Percentiles rank a stretch among this genome's conserved stretches.
These are phyloP conservation scores for Macrotus californicus DNA, from an alignment of 2,113 vertebrate genomes.

Conservation along the genomic window DNA sequence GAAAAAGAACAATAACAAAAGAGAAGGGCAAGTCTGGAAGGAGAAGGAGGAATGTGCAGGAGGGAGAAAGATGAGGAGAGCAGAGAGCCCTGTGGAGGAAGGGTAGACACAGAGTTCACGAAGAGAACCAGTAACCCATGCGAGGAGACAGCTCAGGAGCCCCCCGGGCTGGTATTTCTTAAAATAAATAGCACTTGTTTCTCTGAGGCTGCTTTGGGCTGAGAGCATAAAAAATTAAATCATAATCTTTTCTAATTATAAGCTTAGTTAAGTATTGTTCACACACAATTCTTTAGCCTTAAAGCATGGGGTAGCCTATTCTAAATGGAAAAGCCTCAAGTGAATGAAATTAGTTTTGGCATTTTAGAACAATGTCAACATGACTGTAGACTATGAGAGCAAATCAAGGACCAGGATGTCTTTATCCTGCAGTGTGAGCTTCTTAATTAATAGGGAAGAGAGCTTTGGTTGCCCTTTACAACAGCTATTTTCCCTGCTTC, in stretches of 20 bases:
- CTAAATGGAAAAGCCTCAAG: not conserved
- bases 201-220: not conserved
- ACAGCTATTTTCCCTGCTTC: not conserved
- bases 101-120: not conserved
- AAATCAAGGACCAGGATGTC: not conserved
- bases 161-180: not conserved
- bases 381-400: not conserved
- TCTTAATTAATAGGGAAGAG: not conserved
- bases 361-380: not conserved
- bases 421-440: not conserved
- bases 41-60: not conserved
- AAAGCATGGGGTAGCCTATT: not conserved
- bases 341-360: not conserved
- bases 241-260: not conserved
- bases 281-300: not conserved
- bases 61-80: not conserved
- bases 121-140: not conserved
- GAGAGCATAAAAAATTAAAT: not conserved
- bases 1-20: not conserved
- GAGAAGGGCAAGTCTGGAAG: not conserved
- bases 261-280: not conserved
- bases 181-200: not conserved
- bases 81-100: not conserved
- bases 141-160: not conserved
- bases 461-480: not conserved